Conservation (phyloP, 1,140 invertebrate species). For the Micrasema longulum region DNA sequence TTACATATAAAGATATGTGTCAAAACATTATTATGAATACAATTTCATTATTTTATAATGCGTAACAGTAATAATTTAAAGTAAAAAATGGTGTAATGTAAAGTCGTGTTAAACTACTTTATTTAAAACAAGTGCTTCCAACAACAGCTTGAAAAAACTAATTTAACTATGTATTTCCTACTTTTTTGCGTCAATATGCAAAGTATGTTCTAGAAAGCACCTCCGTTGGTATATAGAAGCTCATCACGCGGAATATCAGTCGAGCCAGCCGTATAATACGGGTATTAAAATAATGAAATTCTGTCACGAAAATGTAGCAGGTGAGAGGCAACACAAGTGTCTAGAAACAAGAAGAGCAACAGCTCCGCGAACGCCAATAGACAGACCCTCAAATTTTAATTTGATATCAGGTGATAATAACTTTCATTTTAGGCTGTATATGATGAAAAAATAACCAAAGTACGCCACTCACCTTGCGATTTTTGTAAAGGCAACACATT, state of each 20-base stretch:
- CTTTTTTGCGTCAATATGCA: too few species aligned
- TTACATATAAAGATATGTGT: too few species aligned
- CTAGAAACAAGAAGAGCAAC: background rate
- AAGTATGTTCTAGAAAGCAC: too few species aligned
- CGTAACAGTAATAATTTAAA: too few species aligned
- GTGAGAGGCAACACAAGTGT: background rate
- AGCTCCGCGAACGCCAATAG: slow-evolving; percentile 10
- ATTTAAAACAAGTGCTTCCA: too few species aligned
- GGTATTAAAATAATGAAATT: slow-evolving; percentile 34
- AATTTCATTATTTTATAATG: too few species aligned
- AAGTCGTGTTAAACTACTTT: too few species aligned
- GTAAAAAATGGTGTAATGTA: too few species aligned
- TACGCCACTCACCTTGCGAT: slow-evolving; percentile 14
- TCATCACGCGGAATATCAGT: too few species aligned
- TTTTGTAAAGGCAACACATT: slow-evolving; percentile 28
- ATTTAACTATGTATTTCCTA: too few species aligned
- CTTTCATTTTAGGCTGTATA: slow-evolving; percentile 25
- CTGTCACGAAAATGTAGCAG: slow-evolving; percentile 19
- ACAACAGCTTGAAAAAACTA: too few species aligned
- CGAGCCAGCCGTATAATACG: slow-evolving; percentile 17
- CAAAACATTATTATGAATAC: too few species aligned
- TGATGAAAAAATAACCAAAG: slow-evolving; percentile 7
- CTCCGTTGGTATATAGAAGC: background rate
- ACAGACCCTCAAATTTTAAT: slow-evolving; percentile 36
- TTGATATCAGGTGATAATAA: slow-evolving; percentile 38